These are phyloP conservation scores for Heliconius sara DNA, from an alignment of 2,888 invertebrate species.

Conservation along the genomic window DNA sequence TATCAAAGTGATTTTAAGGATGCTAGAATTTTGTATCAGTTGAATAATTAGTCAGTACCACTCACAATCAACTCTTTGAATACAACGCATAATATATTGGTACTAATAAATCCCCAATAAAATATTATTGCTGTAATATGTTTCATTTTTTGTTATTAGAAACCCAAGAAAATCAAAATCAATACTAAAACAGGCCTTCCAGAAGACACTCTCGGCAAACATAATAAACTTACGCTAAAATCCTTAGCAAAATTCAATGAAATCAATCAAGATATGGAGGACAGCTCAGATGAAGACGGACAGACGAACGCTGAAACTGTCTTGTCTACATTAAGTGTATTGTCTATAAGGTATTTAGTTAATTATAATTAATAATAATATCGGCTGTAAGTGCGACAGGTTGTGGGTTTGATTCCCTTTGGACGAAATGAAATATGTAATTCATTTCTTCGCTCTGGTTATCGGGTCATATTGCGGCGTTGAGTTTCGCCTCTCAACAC, in stretches of 20 bases:
- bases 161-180: conserved; percentile 86
- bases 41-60: too few relatives aligned
- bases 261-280: conserved; percentile 54
- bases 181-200: conserved; percentile 90
- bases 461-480: too few relatives aligned
- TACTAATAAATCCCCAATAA: not conserved
- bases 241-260: conserved; percentile 87
- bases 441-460: too few relatives aligned
- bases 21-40: too few relatives aligned
- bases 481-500: too few relatives aligned
- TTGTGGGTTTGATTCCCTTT: too few relatives aligned
- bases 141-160: conserved; percentile 60
- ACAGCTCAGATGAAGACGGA: conserved; percentile 69
- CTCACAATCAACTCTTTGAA: too few relatives aligned
- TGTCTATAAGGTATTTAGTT: conserved; percentile 80
- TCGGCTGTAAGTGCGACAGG: too few relatives aligned
- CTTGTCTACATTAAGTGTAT: conserved; percentile 86
- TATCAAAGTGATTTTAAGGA: too few relatives aligned
- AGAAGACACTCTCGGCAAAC: conserved; percentile 85
- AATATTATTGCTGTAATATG: not conserved
- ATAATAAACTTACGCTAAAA: conserved; percentile 87
- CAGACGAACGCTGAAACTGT: conserved; percentile 86
- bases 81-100: too few relatives aligned
- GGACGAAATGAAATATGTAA: too few relatives aligned
- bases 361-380: too few relatives aligned